Evolutionary conservation across 2,888 invertebrate species (phyloP), one percentile per base, ranked within the genome.

Genomic region (Chrysolina haemoptera): DNA sequence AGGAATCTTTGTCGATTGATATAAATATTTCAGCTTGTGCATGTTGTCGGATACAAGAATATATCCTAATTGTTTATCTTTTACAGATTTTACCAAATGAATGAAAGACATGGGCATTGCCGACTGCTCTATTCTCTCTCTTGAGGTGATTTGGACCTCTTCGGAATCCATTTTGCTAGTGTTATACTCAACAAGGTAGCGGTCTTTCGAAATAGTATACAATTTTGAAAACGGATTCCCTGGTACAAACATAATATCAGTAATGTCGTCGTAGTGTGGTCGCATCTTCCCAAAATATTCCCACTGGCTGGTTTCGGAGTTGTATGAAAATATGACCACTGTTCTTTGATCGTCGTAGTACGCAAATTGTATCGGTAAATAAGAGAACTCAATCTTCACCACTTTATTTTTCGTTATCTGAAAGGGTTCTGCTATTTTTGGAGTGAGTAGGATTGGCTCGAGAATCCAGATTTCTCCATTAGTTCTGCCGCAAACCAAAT

Each of bases 11-110:
- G 92, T 92, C 2, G 87, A 86, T 68, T 91, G 89, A 85, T 93
- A 92, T 66, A 93, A 86, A 63, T 93, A 87, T 85, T 93, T 94
- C 82, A 92, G 92, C 87, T 95, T 95, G 84, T 89, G 90, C 92
- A 92, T 91, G 82, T 93, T 90, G 85, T 91, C 93, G 14, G 92
- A 90, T 11, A 92, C 85, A 1, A 94, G 86, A 69, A 94, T 88
- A 80, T 84, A 85, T 35, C 81, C 82, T 53, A 74, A 18, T 40
- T 71, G 55, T 64, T 75, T 75, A 41, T 70, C 68, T 1, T 76
- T 73, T 12, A 71, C 70, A 18, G 70, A 68, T 66, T 79, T 75
- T 3, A 76, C 67, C 70, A 80, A 82, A 50, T 81, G 80, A 9
- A 79, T 76, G 55, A 85, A 83, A 72, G 89, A 89, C 71, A 85